A percentile compares a stretch with the other conserved stretches of the same genome.
Evolutionary conservation across 2,888 invertebrate species (phyloP).

Genomic region (Lasius fuliginosus): DNA sequence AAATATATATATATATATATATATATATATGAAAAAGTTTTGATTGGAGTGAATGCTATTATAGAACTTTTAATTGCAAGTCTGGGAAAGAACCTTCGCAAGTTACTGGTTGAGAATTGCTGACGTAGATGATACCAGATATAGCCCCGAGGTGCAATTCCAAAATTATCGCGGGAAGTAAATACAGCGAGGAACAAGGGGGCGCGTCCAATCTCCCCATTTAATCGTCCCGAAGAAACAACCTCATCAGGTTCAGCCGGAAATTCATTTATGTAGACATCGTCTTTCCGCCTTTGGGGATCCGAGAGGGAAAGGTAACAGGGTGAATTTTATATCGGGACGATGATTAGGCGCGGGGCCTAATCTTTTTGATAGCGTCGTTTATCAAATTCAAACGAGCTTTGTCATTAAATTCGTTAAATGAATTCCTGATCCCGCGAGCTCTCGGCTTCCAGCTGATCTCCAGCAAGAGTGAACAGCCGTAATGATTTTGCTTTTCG

Average conservation of each 20-base stretch:
- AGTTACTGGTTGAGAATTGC: slow-evolving; percentile 21
- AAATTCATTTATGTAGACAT: slow-evolving; percentile 60
- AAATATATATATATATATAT: no score
- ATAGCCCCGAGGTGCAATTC: slow-evolving; percentile 53
- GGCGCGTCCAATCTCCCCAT: slow-evolving; percentile 53
- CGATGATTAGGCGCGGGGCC: slow-evolving; percentile 3
- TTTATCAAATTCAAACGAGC: slow-evolving; percentile 65
- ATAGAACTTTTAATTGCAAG: slow-evolving; percentile 29
- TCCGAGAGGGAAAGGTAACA: background rate
- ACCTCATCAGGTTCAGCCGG: slow-evolving; percentile 40
- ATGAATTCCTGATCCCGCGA: slow-evolving; percentile 44
- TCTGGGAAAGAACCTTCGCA: background rate
- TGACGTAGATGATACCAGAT: slow-evolving; percentile 40
- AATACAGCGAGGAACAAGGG: slow-evolving; percentile 40
- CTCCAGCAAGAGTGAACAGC: background rate
- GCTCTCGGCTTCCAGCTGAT: slow-evolving; percentile 16
- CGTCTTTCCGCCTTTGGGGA: background rate
- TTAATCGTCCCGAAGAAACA: slow-evolving; percentile 47
- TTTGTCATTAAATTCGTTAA: slow-evolving; percentile 61
- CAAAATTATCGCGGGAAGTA: slow-evolving; percentile 60
- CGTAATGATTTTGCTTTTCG: slow-evolving; percentile 27
- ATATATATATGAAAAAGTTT: slow-evolving; percentile 16
- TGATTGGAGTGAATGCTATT: slow-evolving; percentile 12
- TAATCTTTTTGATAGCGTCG: slow-evolving; percentile 51
- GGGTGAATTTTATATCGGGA: slow-evolving; percentile 56